phyloP scores from a whole-genome alignment of 2,888 invertebrate species.

The Sesamia inferens region DNA sequence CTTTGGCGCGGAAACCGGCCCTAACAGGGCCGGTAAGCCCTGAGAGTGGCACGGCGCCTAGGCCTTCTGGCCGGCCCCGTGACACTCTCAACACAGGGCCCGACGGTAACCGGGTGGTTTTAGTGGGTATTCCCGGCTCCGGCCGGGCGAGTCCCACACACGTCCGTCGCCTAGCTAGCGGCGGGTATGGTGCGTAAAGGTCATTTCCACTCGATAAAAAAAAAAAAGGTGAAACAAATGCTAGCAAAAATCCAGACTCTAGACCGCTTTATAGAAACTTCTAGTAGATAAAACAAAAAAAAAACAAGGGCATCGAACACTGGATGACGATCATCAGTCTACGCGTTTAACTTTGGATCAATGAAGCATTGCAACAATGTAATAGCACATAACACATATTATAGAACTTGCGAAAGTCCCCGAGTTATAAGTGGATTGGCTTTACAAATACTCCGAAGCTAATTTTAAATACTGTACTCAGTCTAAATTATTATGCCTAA shows the following conservation, averaged over 20 bases:
- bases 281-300: not conserved
- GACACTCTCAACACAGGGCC: too few species aligned
- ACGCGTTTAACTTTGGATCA: not conserved
- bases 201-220: too few species aligned
- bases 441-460: slow-evolving; percentile 40
- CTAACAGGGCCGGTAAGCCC: too few species aligned
- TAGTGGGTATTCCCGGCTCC: too few species aligned
- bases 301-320: not conserved
- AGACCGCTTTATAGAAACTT: not conserved
- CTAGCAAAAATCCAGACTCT: not conserved
- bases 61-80: too few species aligned
- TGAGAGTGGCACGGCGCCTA: too few species aligned
- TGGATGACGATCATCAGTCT: not conserved
- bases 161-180: too few species aligned
- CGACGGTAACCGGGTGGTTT: too few species aligned
- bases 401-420: slow-evolving; percentile 29
- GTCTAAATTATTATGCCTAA: slow-evolving; percentile 39
- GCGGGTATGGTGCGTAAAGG: too few species aligned
- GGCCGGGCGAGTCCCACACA: too few species aligned
- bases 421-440: slow-evolving; percentile 27
- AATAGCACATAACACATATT: not conserved
- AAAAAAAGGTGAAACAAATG: too few species aligned
- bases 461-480: slow-evolving; percentile 45
- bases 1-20: too few species aligned
- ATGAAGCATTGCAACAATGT: not conserved